These are phyloP conservation scores for Diacarnus erythraeanus DNA, from an alignment of 37 sponge, comb jelly and placozoan genomes.

Conservation along the genomic window DNA sequence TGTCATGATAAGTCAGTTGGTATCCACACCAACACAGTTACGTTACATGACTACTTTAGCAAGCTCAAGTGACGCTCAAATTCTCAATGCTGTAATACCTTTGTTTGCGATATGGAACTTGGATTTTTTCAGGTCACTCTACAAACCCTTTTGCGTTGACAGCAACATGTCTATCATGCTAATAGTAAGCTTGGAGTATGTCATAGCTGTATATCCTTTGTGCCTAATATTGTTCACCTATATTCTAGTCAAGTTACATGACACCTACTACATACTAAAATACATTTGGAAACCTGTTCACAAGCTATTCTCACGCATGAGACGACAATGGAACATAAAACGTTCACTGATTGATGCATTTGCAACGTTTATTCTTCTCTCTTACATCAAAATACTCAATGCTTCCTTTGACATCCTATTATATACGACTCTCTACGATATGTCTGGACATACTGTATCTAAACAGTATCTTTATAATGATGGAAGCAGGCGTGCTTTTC, in stretches of 20 bases:
- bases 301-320: not conserved
- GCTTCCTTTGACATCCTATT: slow-evolving; percentile 18
- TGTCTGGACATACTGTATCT: not conserved
- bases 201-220: slow-evolving; percentile 18
- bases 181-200: not conserved
- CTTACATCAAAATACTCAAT: slow-evolving; percentile 14
- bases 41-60: not conserved
- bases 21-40: not conserved
- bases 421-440: slow-evolving; percentile 4
- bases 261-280: not conserved
- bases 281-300: not conserved
- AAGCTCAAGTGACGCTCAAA: not conserved
- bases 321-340: slow-evolving; percentile 3
- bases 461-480: slow-evolving; percentile 1
- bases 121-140: slow-evolving; percentile 14
- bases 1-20: not conserved
- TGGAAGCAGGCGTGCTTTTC: slow-evolving; percentile 3
- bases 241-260: not conserved
- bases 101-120: slow-evolving; percentile 12
- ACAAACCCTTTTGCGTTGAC: slow-evolving; percentile 11
- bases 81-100: not conserved
- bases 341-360: slow-evolving; percentile 8
- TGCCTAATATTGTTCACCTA: slow-evolving; percentile 3
- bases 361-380: slow-evolving; percentile 29
- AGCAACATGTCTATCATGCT: not conserved